Base-by-base conservation (phyloP, 2,113 vertebrate genomes). In the Pica pica region DNA sequence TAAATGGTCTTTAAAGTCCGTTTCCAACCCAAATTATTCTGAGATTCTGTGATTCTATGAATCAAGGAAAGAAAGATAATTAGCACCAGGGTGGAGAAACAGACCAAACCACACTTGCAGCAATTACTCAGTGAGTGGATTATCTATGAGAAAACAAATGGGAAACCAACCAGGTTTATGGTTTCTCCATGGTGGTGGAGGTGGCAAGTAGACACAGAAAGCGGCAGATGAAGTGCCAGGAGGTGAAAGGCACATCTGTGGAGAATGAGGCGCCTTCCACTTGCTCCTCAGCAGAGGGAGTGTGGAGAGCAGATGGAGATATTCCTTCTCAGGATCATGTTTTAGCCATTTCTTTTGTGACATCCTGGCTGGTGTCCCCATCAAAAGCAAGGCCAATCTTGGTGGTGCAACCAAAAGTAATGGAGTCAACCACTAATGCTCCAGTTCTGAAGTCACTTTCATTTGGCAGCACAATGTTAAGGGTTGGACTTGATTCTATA, bases 281-380 rank as follows among this genome's bases (percentile, higher is more conserved):
- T 55, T 75, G 11, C 4, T 68, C 23, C 76, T 59, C 47, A 83
- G 60, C 4, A 84, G 46, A 60, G 5, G 44, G 15, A 76, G 6
- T 0, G 7, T 13, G 11, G 37, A 75, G 6, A 77, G n/a, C 21
- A 91, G 79, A 37, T 33, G 18, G 30, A 84, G 50, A 74, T 49
- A 15, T 11, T 93, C 49, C 41, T 53, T 35, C 64, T 42, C 16
- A 83, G 37, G 15, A 30, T 50, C 0, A 0, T 11, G 27, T 37
- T 67, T 71, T 21, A 73, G 16, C 39, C 39, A 30, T 33, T 84
- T 44, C 11, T 53, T 82, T 37, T 49, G 28, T 77, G 16, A 30
- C 46, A 57, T 27, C n/a, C 50, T 47, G 31, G 41, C 30, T 78
- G 35, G 9, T 33, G 19, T 60, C 19, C 16, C n/a, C 56, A 74